Evolutionary conservation across 2,113 vertebrate genomes (phyloP), one percentile per base, ranked within the genome.

Genomic region (Athene noctua): DNA sequence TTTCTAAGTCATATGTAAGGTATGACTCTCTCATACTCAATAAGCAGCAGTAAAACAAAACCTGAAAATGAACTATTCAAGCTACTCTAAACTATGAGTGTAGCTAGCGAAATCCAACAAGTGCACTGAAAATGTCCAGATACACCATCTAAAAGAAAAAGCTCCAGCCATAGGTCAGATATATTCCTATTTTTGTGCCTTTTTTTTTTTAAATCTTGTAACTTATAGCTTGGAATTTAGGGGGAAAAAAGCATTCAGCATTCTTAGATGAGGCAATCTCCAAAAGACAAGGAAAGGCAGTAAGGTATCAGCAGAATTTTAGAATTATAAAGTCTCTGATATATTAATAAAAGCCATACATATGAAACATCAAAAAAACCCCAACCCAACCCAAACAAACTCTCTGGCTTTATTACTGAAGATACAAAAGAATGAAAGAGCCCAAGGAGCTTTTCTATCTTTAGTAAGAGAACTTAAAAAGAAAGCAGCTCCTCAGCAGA

Each of bases 381-480:
- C 5, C 36, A 12, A 4, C 7, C 2, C 38, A 22, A 59, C 38
- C 51, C 46, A 47, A 82, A 82, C 57, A 71, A 85, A 44, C 5
- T 21, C 57, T 44, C 70, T 92, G 57, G 70, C 58, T 85, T 94
- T 86, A 92, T 84, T 94, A 94, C 62, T 94, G 81, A 75, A 63
- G 71, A 58, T 68, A 86, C 2, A 71, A 85, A 93, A 59, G 73
- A 93, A 71, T 44, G 27, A 86, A 75, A 87, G 55, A 88, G 59
- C 77, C 90, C 61, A 88, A 72, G 88, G 63, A 96, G 47, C 20
- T 90, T 88, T 93, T 80, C 75, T 94, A 86, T 94, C 57, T 92
- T 94, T 94, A 96, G 90, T n/a, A 86, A 87, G n/a, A 91, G 77
- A 70, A 89, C 81, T 95, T 87, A 87, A 89, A 96, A 88, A 93